Percentiles rank a stretch among this genome's conserved stretches.
Conservation (phyloP, 2,113 vertebrate genomes). For the Acanthochromis polyacanthus region DNA sequence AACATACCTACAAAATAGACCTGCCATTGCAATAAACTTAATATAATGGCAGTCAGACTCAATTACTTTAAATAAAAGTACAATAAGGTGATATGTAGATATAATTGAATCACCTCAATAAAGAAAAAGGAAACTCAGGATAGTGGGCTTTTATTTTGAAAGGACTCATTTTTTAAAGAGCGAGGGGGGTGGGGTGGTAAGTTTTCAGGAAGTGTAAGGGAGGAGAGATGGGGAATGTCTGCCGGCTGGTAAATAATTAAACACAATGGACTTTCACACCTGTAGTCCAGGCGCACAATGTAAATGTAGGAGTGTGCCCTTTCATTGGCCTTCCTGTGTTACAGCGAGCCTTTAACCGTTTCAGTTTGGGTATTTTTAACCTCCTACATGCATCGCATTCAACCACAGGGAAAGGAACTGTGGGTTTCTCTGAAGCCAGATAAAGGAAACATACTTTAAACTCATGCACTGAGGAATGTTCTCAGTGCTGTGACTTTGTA, state of each 20-base stretch:
- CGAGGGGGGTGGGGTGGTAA: constrained; percentile 5
- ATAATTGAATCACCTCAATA: not conserved
- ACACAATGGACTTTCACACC: constrained; percentile 86
- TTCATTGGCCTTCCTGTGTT: constrained; percentile 69
- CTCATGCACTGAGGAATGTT: not conserved
- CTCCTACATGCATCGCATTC: constrained; percentile 40
- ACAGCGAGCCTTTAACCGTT: constrained; percentile 39
- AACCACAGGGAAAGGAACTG: not conserved
- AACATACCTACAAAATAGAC: not conserved
- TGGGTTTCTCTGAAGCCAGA: not conserved
- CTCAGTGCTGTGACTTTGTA: not conserved
- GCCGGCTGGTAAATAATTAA: constrained; percentile 83
- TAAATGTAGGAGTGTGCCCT: constrained; percentile 72
- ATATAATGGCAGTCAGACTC: no score
- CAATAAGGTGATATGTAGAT: no score
- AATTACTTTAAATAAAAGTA: no score
- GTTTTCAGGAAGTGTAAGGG: constrained; percentile 53
- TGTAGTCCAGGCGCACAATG: constrained; percentile 60
- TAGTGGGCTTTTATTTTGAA: not conserved
- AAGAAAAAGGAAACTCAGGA: constrained; percentile 5
- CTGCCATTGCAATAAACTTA: not conserved
- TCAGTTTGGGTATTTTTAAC: constrained; percentile 60
- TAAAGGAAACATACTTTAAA: constrained; percentile 9
- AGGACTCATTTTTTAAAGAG: not conserved
- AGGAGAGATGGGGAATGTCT: constrained; percentile 73